Percentiles rank a stretch among this genome's conserved stretches.
These are phyloP conservation scores for Rhagologus leucostigma DNA, from an alignment of 2,113 vertebrate species.

Conservation along the genomic window DNA sequence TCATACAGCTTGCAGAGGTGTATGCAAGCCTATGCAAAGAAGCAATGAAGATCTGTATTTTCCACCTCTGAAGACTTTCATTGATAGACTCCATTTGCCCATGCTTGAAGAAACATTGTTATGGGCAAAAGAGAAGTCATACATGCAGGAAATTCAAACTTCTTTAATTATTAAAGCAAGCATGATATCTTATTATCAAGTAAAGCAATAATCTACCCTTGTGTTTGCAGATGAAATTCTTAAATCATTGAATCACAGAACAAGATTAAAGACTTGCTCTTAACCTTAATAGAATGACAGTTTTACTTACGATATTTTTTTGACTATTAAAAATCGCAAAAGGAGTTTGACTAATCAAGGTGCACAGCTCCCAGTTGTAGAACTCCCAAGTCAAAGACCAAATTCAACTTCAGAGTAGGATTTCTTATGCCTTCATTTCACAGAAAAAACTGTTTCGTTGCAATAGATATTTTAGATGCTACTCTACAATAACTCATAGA, in stretches of 20 bases:
- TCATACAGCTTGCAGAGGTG: background rate
- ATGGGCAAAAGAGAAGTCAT: background rate
- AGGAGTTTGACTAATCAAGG: background rate
- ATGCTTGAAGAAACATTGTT: background rate
- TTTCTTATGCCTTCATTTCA: background rate
- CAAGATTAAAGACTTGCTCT: background rate
- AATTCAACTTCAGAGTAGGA: background rate
- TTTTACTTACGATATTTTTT: background rate
- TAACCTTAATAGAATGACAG: background rate
- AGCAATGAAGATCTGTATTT: background rate
- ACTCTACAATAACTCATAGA: background rate
- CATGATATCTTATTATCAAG: background rate
- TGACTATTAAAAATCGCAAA: background rate
- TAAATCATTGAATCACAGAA: background rate
- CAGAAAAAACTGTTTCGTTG: background rate
- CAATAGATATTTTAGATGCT: background rate
- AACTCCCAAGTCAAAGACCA: background rate
- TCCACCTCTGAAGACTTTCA: background rate
- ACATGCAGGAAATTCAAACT: background rate
- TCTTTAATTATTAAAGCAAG: background rate
- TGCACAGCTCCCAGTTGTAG: background rate
- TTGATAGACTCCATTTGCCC: background rate
- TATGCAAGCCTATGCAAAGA: background rate
- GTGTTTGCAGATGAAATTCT: background rate
- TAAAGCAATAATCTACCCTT: background rate